Evolutionary conservation across 2,888 invertebrate species (phyloP).

Genomic region (Halictus quadricinctus): DNA sequence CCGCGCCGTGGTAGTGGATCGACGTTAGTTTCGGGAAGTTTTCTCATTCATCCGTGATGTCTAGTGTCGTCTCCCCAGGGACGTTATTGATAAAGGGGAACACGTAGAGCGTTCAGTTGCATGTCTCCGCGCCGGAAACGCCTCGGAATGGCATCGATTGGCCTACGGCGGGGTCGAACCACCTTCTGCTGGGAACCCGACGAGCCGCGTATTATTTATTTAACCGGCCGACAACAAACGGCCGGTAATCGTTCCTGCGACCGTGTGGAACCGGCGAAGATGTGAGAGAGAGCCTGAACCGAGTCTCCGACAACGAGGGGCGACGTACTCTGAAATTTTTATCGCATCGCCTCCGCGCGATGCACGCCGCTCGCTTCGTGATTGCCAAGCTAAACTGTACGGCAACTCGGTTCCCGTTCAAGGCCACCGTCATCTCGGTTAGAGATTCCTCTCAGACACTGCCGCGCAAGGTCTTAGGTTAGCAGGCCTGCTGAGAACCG

Average conservation of each 20-base stretch:
- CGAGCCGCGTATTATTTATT: slow-evolving; percentile 67
- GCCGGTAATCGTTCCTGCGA: slow-evolving; percentile 56
- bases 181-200: slow-evolving; percentile 54
- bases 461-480: not conserved
- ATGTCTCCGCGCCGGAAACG: slow-evolving; percentile 52
- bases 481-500: not conserved
- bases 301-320: slow-evolving; percentile 48
- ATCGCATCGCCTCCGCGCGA: slow-evolving; percentile 36
- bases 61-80: slow-evolving; percentile 1
- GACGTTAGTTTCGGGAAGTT: slow-evolving; percentile 39
- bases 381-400: slow-evolving; percentile 10
- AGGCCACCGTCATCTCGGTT: not conserved
- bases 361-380: slow-evolving; percentile 19
- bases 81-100: slow-evolving; percentile 43
- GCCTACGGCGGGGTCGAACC: slow-evolving; percentile 24
- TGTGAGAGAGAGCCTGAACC: slow-evolving; percentile 31
- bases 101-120: slow-evolving; percentile 22
- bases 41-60: slow-evolving; percentile 32
- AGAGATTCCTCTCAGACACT: not conserved
- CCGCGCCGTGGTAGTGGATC: not conserved
- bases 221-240: slow-evolving; percentile 58
- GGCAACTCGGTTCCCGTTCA: not conserved
- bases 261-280: slow-evolving; percentile 30
- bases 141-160: slow-evolving; percentile 62
- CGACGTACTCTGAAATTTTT: slow-evolving; percentile 59